Evolutionary conservation across 2,888 invertebrate genomes (phyloP).

Genomic region (Drosophila robusta): DNA sequence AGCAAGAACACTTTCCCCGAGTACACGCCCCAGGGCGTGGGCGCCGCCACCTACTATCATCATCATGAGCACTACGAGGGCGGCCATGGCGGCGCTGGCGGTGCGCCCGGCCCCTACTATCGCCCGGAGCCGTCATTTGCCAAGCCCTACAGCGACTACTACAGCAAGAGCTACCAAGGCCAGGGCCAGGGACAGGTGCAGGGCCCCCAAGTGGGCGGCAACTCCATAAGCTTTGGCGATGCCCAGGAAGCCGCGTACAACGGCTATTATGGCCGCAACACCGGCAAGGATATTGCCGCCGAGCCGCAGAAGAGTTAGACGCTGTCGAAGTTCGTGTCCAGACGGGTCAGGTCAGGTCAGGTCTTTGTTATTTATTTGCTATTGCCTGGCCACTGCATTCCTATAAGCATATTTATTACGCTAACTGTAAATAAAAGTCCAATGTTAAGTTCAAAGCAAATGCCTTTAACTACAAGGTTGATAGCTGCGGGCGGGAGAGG

Average conservation of each 20-base stretch:
- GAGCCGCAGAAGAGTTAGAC: constrained; percentile 63
- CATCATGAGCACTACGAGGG: constrained; percentile 84
- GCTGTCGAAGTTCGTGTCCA: background rate
- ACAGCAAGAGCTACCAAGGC: constrained; percentile 84
- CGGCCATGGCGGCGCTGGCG: constrained; percentile 48
- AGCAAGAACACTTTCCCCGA: constrained; percentile 86
- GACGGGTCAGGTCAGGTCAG: constrained; percentile 4
- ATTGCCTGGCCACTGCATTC: constrained; percentile 57
- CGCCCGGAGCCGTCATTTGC: constrained; percentile 82
- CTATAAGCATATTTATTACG: constrained; percentile 74
- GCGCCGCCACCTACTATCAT: constrained; percentile 87
- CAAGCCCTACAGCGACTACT: constrained; percentile 84
- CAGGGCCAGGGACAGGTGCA: constrained; percentile 50
- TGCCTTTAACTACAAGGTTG: background rate
- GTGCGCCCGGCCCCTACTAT: constrained; percentile 75
- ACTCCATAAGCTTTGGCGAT: constrained; percentile 88
- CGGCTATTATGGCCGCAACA: constrained; percentile 89
- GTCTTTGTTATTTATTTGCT: constrained; percentile 63
- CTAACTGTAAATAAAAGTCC: constrained; percentile 68
- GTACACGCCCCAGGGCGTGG: constrained; percentile 91
- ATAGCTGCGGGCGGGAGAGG: background rate
- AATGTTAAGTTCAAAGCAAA: constrained; percentile 47
- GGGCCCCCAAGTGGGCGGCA: constrained; percentile 55
- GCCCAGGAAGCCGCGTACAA: constrained; percentile 89
- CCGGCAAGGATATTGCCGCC: constrained; percentile 85